Conservation (phyloP, 2,113 vertebrate species). For the Lagopus muta region DNA sequence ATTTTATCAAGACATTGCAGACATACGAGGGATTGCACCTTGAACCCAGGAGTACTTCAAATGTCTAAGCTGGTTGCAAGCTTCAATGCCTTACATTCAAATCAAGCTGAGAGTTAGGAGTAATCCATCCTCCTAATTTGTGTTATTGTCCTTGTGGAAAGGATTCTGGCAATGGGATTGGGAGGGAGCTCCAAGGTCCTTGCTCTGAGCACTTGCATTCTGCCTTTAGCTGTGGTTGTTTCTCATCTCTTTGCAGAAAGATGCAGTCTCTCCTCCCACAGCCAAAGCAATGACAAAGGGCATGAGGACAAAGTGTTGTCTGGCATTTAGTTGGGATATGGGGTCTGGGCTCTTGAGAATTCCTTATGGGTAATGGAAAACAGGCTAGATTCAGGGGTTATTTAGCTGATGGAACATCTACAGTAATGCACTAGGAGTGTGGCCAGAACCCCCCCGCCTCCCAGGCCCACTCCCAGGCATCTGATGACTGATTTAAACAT, state of each 20-base stretch:
- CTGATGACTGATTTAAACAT: not conserved
- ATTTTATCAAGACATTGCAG: not conserved
- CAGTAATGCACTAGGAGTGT: not conserved
- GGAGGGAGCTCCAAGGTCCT: not conserved
- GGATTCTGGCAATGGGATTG: not conserved
- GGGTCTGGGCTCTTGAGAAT: not conserved
- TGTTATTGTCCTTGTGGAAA: not conserved
- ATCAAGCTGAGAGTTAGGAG: not conserved
- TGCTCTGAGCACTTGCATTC: not conserved
- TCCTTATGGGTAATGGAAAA: not conserved
- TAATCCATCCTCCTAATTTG: not conserved
- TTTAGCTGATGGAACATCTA: not conserved
- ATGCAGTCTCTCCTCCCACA: not conserved
- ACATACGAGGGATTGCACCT: not conserved
- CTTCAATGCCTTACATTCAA: not conserved
- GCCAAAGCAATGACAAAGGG: not conserved
- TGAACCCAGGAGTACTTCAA: not conserved
- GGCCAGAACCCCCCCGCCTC: not conserved
- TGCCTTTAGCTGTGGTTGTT: not conserved
- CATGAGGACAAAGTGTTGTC: not conserved
- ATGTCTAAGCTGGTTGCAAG: rapidly evolving
- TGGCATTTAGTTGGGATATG: not conserved
- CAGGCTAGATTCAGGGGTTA: not conserved
- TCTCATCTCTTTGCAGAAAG: not conserved
- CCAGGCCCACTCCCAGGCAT: not conserved